Percentiles rank a stretch among this genome's conserved stretches.
Conservation (phyloP, 1,140 invertebrate genomes). For the Stegodyphus mimosarum region DNA sequence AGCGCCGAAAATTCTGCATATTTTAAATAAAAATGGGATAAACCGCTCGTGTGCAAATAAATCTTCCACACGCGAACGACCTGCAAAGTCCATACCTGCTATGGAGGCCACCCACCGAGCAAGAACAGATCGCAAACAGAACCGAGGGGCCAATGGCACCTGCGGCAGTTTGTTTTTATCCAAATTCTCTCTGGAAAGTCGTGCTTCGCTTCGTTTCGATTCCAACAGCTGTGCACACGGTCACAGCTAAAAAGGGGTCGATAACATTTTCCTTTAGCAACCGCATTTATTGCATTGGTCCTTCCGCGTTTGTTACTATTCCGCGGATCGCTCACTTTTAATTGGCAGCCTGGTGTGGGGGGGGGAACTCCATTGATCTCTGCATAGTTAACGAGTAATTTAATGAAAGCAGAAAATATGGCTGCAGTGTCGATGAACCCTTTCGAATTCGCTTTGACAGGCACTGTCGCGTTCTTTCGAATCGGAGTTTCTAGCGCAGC, state of each 20-base stretch:
- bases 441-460: too few relatives aligned
- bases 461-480: too few relatives aligned
- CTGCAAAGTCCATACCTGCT: not conserved
- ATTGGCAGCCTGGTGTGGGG: not conserved
- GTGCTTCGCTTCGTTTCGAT: not conserved
- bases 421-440: too few relatives aligned
- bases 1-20: too few relatives aligned
- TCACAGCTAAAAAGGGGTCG: not conserved
- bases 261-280: slow-evolving; percentile 21
- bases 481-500: too few relatives aligned
- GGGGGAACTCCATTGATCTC: too few relatives aligned
- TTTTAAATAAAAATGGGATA: too few relatives aligned
- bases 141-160: slow-evolving; percentile 31
- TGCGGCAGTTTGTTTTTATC: slow-evolving; percentile 8
- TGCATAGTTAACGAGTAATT: too few relatives aligned
- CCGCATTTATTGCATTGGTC: not conserved
- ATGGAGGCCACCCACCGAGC: slow-evolving; percentile 8
- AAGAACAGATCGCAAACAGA: not conserved
- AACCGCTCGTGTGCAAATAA: not conserved
- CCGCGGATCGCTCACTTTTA: not conserved
- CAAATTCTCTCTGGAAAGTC: not conserved
- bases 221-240: slow-evolving; percentile 8
- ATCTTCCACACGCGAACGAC: slow-evolving; percentile 5
- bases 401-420: not conserved
- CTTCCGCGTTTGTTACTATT: not conserved